Percentiles rank a stretch among this genome's conserved stretches.
Conservation (phyloP, 2,113 vertebrate species). For the Bubalus kerabau region DNA sequence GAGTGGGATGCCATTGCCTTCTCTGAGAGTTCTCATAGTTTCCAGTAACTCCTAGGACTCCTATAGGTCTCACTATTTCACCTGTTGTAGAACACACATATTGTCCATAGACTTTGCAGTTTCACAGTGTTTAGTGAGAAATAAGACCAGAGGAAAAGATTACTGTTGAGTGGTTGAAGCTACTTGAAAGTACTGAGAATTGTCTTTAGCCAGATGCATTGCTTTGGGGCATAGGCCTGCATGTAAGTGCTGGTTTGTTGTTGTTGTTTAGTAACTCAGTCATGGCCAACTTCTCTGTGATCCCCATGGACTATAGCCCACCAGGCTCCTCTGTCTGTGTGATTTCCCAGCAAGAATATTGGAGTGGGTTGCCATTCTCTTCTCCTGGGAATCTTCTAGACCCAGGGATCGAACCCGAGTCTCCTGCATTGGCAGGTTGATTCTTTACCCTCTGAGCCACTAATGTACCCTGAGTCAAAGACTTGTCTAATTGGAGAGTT, state of each 20-base stretch:
- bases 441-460: neutral
- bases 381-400: neutral
- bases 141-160: neutral
- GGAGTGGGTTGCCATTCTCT: neutral
- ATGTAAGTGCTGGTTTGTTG: neutral
- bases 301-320: neutral
- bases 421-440: neutral
- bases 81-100: neutral
- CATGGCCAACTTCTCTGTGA: neutral
- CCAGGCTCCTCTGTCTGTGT: neutral
- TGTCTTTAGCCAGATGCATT: neutral
- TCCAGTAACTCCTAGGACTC: neutral
- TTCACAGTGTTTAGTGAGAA: neutral
- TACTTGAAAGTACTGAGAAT: neutral
- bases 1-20: no score
- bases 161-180: neutral
- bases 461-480: neutral
- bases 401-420: neutral
- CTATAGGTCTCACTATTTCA: neutral
- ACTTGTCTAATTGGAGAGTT: neutral
- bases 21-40: neutral
- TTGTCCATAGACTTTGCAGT: neutral
- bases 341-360: neutral
- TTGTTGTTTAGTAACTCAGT: neutral
- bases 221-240: neutral